Percentiles rank a stretch among this genome's conserved stretches.
These are phyloP conservation scores for rat (Rattus norvegicus) DNA, from an alignment of 2,113 vertebrate genomes.

Conservation along the genomic window DNA sequence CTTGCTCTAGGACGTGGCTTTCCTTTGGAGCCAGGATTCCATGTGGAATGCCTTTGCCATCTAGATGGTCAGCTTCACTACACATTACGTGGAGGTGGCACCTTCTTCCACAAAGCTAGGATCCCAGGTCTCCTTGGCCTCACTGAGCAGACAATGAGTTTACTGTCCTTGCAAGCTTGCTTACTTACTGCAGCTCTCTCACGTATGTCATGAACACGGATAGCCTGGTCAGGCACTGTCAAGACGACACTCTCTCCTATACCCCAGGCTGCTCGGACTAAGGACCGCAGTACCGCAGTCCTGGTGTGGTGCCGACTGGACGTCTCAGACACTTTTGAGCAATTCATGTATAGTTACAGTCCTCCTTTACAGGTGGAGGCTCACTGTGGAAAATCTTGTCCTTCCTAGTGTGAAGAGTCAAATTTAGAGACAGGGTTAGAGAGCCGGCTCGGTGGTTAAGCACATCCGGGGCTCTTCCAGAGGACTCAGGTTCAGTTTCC, in stretches of 20 bases:
- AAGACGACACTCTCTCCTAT: not conserved
- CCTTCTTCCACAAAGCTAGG: not conserved
- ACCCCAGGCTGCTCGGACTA: too few relatives aligned
- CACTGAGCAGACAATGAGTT: not conserved
- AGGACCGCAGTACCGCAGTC: not conserved
- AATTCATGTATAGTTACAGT: too few relatives aligned
- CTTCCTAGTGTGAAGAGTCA: not conserved
- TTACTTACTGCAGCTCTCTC: not conserved
- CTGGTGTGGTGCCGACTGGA: not conserved
- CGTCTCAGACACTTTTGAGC: not conserved
- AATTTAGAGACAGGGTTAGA: not conserved
- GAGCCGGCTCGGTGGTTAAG: not conserved
- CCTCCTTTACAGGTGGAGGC: not conserved
- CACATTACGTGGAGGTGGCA: not conserved
- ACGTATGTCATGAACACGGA: not conserved
- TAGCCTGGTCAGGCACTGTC: not conserved
- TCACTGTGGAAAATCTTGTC: not conserved
- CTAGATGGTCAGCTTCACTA: not conserved
- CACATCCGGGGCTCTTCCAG: not conserved
- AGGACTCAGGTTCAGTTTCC: not conserved
- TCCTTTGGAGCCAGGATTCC: not conserved
- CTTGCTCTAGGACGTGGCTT: not conserved
- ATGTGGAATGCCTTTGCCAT: not conserved
- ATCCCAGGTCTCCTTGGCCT: not conserved
- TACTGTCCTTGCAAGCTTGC: not conserved